These are phyloP conservation scores for Peromyscus melanophrys DNA, from an alignment of 2,797 vertebrate species.

Conservation along the genomic window DNA sequence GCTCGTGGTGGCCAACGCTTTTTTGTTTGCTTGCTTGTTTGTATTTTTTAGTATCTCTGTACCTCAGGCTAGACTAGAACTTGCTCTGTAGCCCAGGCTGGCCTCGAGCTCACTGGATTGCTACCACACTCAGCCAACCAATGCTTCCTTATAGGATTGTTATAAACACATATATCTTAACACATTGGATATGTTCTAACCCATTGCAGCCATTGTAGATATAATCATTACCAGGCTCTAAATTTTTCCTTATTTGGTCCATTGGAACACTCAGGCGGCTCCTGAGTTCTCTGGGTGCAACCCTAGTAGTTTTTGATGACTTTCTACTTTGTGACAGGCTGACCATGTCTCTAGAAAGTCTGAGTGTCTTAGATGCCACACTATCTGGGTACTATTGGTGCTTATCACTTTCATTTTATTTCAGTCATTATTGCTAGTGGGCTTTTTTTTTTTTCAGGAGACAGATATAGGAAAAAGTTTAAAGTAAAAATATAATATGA, in stretches of 20 bases:
- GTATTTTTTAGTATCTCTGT: background rate
- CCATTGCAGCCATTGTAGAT: background rate
- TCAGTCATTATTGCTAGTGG: slow-evolving; percentile 23
- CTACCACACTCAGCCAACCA: background rate
- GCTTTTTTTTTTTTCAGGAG: background rate
- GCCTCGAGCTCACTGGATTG: background rate
- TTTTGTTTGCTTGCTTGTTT: background rate
- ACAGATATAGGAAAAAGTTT: background rate
- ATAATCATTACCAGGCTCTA: background rate
- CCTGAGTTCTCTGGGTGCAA: background rate
- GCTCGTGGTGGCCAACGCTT: background rate
- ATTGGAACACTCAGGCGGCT: background rate
- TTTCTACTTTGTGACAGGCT: slow-evolving; percentile 17
- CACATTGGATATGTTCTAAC: background rate
- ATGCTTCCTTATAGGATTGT: background rate
- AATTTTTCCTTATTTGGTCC: background rate
- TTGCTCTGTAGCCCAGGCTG: background rate
- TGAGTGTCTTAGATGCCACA: slow-evolving; percentile 19
- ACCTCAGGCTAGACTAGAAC: background rate
- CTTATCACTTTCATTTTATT: background rate
- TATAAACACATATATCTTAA: slow-evolving; percentile 11
- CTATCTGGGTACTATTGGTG: background rate
- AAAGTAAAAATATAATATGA: slow-evolving; percentile 38
- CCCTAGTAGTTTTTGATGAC: background rate
- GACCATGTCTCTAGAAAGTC: background rate